Evolutionary conservation across 2,113 vertebrate species (phyloP).

Genomic region (Mugil cephalus): DNA sequence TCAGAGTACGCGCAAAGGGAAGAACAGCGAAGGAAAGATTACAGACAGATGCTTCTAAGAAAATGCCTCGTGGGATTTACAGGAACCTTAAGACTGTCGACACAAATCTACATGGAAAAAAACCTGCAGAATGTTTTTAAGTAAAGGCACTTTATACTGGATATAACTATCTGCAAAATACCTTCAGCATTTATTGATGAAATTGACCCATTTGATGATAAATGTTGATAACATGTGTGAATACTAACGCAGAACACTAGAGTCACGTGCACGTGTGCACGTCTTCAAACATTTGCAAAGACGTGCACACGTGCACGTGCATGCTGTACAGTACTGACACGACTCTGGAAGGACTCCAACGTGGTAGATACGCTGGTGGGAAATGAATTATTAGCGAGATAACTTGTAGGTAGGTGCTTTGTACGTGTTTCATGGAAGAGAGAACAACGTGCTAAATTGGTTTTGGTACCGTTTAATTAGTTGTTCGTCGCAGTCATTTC

Average conservation of each 20-base stretch:
- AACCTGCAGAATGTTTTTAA: constrained; percentile 84
- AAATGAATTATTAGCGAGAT: constrained; percentile 76
- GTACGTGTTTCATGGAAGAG: constrained; percentile 67
- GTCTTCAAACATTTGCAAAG: constrained; percentile 38
- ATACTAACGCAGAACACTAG: constrained; percentile 63
- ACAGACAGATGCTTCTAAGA: constrained; percentile 40
- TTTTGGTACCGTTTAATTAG: constrained; percentile 57
- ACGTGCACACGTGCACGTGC: constrained; percentile 69
- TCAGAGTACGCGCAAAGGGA: constrained; percentile 17
- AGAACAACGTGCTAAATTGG: constrained; percentile 50
- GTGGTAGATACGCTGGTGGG: constrained; percentile 61
- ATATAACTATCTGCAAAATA: constrained; percentile 85
- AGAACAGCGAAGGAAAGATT: constrained; percentile 22
- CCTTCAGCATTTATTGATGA: constrained; percentile 77
- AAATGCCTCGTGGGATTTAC: constrained; percentile 41
- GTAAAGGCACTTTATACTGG: constrained; percentile 85
- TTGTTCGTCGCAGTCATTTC: constrained; percentile 58
- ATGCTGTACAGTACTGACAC: constrained; percentile 70
- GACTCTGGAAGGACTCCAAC: constrained; percentile 54
- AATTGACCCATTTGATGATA: constrained; percentile 72
- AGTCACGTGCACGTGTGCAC: constrained; percentile 61
- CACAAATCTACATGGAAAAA: constrained; percentile 60
- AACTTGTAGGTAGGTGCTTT: constrained; percentile 80
- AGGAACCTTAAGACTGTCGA: constrained; percentile 67
- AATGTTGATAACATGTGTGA: constrained; percentile 78